Base-by-base conservation (phyloP, 2,888 invertebrate genomes). In the Melipona beecheii region DNA sequence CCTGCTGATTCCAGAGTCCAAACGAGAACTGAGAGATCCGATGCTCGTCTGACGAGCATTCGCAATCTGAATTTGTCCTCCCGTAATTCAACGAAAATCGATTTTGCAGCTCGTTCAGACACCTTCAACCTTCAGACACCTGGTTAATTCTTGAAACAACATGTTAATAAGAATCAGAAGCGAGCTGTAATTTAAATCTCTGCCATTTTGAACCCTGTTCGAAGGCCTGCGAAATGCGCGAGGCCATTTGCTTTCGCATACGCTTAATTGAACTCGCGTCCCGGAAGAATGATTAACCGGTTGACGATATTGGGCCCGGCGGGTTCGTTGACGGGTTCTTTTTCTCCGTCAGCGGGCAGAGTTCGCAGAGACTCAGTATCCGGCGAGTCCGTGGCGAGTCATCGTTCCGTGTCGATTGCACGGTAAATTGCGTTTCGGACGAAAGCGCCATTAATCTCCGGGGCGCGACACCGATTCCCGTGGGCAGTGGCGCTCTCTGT, bases 361-460 rank as follows among this genome's bases (percentile, higher is more conserved):
- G 11, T 75, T 54, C 43, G 54, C 54, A 75, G 82, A 58, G 71
- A 75, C 43, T 43, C 49, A 66, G 75, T 64, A 31, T 69, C n/a
- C 31, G 75, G 71, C 79, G 43, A 43, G 75, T 81, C 64, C 78
- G 72, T 64, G 74, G 78, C 80, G 75, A 81, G 86, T 89, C 89
- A 89, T 87, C 86, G 84, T 82, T 78, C 84, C 83, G 79, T 84
- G 89, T 89, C 87, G 89, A 89, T 89, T 81, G 83, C 84, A 81
- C 81, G 84, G 87, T 87, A 89, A 89, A 89, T 89, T 89, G 86
- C 89, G 83, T 89, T 89, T 89, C 83, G 84, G 79, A 72, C 84
- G 81, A 84, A 81, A 86, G 83, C 78, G 84, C 86, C 87, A 87
- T 89, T 89, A 84, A 89, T 89, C 89, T 88, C 86, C 64, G 27